phyloP scores from a whole-genome alignment of 2,113 vertebrate species.

The Cheilinus undulatus region DNA sequence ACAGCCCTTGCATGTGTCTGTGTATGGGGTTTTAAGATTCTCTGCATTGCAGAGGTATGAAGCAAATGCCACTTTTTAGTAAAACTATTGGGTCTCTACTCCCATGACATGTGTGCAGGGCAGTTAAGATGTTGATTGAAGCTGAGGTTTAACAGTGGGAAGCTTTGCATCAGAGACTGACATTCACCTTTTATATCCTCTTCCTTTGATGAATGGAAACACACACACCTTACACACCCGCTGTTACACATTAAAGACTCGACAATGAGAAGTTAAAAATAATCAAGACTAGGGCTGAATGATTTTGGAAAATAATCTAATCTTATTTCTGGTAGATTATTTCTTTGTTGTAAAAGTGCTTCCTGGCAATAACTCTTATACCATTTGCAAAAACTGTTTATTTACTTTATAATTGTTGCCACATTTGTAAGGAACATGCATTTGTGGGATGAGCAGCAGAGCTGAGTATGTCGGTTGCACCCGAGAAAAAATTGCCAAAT shows the following conservation, averaged over 20 bases:
- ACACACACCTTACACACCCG: constrained; percentile 37
- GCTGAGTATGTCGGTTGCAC: too few species aligned
- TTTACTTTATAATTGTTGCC: too few species aligned
- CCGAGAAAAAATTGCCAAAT: too few species aligned
- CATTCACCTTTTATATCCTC: constrained; percentile 75
- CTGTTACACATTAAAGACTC: constrained; percentile 56
- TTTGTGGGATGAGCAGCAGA: too few species aligned
- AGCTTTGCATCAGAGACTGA: constrained; percentile 78
- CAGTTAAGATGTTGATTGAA: constrained; percentile 73
- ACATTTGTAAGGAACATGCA: too few species aligned
- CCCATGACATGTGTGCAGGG: constrained; percentile 37
- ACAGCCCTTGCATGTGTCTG: constrained; percentile 6
- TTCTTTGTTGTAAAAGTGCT: too few species aligned
- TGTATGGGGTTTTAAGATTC: neutral
- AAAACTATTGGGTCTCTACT: constrained; percentile 56
- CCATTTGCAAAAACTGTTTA: too few species aligned
- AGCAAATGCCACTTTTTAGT: constrained; percentile 62
- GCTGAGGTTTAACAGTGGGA: constrained; percentile 78
- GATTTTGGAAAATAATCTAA: too few species aligned
- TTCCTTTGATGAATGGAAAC: constrained; percentile 65
- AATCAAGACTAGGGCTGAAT: too few species aligned
- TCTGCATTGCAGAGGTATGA: constrained; percentile 50
- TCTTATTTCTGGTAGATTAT: too few species aligned
- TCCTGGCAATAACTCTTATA: too few species aligned
- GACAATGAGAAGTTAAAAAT: constrained; percentile 24